These are phyloP conservation scores for Polyommatus icarus DNA, from an alignment of 2,888 invertebrate species.

Conservation along the genomic window DNA sequence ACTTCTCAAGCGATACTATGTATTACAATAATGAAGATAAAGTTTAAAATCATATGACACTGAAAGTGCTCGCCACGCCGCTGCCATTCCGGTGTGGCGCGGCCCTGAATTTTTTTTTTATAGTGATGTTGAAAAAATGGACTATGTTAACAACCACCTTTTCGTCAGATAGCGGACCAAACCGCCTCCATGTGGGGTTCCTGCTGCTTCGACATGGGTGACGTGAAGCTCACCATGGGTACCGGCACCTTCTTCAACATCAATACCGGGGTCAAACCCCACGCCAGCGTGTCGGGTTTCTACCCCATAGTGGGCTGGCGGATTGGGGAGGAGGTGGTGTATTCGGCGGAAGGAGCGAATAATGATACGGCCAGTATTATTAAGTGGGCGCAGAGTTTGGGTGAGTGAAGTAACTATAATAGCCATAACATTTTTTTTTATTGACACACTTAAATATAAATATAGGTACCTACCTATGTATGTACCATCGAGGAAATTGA, in stretches of 20 bases:
- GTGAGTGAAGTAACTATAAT: constrained; percentile 56
- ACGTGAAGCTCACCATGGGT: constrained; percentile 93
- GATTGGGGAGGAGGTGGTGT: constrained; percentile 75
- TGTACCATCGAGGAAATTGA: too few relatives aligned
- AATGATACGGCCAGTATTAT: constrained; percentile 94
- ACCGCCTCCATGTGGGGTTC: constrained; percentile 94
- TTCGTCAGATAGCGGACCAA: constrained; percentile 89
- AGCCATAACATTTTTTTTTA: too few relatives aligned
- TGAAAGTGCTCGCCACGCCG: too few relatives aligned
- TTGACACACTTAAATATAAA: too few relatives aligned
- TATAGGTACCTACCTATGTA: too few relatives aligned
- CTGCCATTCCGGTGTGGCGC: too few relatives aligned
- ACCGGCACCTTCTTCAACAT: constrained; percentile 95
- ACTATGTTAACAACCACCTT: background rate
- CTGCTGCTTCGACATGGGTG: constrained; percentile 87
- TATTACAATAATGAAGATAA: too few relatives aligned
- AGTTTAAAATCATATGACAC: too few relatives aligned
- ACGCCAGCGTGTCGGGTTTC: constrained; percentile 90
- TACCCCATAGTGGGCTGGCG: constrained; percentile 96
- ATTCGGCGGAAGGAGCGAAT: constrained; percentile 91
- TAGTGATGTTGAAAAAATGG: too few relatives aligned
- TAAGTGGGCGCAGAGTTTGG: constrained; percentile 89
- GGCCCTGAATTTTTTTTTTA: too few relatives aligned
- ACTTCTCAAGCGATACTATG: too few relatives aligned
- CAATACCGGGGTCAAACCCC: constrained; percentile 87